These are phyloP conservation scores for Epinephelus fuscoguttatus DNA, from an alignment of 2,113 vertebrate genomes.

Conservation along the genomic window DNA sequence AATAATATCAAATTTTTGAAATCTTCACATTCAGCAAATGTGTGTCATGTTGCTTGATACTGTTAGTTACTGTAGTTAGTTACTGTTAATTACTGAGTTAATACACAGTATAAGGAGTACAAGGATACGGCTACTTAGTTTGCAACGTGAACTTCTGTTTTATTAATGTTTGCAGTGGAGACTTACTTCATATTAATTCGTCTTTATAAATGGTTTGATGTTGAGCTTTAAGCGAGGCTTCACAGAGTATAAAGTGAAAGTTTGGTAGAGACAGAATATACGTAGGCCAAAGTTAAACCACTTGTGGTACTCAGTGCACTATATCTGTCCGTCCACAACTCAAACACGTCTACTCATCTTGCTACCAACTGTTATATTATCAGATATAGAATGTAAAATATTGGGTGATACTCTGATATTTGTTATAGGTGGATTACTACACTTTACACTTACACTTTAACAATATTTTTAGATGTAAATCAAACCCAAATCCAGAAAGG, in stretches of 20 bases:
- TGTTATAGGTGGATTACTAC: background rate
- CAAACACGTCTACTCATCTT: background rate
- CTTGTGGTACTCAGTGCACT: background rate
- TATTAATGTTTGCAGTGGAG: background rate
- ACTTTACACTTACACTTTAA: no score
- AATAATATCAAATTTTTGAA: no score
- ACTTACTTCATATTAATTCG: background rate
- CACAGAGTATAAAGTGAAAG: background rate
- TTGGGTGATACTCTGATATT: background rate
- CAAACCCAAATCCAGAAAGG: background rate
- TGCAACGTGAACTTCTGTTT: background rate
- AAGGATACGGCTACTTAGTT: background rate
- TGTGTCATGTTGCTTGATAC: background rate
- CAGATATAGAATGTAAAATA: no score
- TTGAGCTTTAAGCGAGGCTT: background rate
- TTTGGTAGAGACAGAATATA: background rate
- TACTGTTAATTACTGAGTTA: no score
- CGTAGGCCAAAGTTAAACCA: background rate
- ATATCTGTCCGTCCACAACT: background rate
- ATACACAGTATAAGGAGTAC: background rate
- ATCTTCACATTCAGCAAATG: background rate
- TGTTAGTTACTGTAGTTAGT: no score
- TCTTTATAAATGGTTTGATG: background rate
- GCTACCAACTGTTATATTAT: background rate
- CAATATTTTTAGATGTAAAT: background rate